Percentiles rank a stretch among this genome's conserved stretches.
Conservation (phyloP, 2,113 vertebrate genomes). For the Vicugna pacos region DNA sequence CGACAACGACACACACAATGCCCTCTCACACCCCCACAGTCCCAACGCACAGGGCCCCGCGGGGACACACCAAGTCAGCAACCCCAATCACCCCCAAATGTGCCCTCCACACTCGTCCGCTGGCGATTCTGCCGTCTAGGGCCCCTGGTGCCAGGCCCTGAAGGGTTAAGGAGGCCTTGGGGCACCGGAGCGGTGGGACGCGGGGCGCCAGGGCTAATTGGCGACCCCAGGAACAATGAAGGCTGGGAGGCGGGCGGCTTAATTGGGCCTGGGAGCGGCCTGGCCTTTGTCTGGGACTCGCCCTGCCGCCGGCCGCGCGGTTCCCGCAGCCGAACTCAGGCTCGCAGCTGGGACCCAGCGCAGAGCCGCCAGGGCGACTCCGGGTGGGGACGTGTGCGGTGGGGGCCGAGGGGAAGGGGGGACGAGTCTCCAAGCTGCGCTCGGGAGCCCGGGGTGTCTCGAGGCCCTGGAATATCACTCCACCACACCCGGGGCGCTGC, state of each 20-base stretch:
- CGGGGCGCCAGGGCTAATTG: constrained; percentile 68
- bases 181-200: constrained; percentile 29
- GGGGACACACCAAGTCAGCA: background rate
- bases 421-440: background rate
- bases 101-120: background rate
- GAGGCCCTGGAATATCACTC: background rate
- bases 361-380: background rate
- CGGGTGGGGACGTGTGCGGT: background rate
- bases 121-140: background rate
- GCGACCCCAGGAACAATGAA: constrained; percentile 63
- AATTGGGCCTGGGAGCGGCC: constrained; percentile 68
- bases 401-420: background rate
- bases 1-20: background rate
- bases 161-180: constrained; percentile 66
- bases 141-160: background rate
- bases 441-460: background rate
- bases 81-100: too few species aligned
- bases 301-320: background rate
- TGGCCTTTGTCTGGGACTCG: constrained; percentile 68
- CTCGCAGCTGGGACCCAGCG: constrained; percentile 4
- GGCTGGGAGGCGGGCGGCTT: constrained; percentile 36
- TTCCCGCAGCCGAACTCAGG: background rate
- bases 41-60: background rate
- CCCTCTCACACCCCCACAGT: background rate
- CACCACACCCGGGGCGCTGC: background rate